Evolutionary conservation across 2,113 vertebrate genomes (phyloP).

Genomic region (Setophaga petechia): DNA sequence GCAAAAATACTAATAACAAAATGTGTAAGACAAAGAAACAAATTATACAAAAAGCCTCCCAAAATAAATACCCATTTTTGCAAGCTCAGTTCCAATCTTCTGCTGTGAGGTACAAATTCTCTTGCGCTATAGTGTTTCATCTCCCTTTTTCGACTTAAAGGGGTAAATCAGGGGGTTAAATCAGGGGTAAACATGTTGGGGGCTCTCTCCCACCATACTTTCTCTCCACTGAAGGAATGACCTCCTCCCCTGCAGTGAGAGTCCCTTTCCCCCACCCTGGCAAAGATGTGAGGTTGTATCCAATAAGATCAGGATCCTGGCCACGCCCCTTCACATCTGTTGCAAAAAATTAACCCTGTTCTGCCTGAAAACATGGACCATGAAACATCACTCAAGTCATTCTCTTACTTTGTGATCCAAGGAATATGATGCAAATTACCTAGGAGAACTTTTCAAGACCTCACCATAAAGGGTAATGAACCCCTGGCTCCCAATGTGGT

Average conservation of each 20-base stretch:
- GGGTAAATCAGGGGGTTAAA: too few species aligned
- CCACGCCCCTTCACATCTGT: fast-evolving
- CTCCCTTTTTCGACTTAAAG: neutral
- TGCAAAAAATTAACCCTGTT: neutral
- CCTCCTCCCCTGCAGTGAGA: neutral
- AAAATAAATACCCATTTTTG: neutral
- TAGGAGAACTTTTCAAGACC: neutral
- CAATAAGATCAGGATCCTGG: neutral
- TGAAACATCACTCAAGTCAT: neutral
- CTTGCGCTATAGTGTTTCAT: neutral
- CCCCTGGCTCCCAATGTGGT: neutral
- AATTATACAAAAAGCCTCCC: fast-evolving
- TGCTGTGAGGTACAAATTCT: neutral
- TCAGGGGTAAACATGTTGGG: neutral
- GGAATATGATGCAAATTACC: neutral
- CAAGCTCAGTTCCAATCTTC: neutral
- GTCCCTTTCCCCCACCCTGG: too few species aligned
- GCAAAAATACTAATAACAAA: neutral
- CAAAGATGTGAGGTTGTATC: neutral
- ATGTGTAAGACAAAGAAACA: neutral
- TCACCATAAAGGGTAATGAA: neutral
- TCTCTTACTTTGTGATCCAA: neutral
- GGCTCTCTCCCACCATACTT: fast-evolving
- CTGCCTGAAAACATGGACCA: neutral
- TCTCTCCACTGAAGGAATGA: neutral